Evolutionary conservation across 2,113 vertebrate genomes (phyloP).

Genomic region (Petromus typicus): DNA sequence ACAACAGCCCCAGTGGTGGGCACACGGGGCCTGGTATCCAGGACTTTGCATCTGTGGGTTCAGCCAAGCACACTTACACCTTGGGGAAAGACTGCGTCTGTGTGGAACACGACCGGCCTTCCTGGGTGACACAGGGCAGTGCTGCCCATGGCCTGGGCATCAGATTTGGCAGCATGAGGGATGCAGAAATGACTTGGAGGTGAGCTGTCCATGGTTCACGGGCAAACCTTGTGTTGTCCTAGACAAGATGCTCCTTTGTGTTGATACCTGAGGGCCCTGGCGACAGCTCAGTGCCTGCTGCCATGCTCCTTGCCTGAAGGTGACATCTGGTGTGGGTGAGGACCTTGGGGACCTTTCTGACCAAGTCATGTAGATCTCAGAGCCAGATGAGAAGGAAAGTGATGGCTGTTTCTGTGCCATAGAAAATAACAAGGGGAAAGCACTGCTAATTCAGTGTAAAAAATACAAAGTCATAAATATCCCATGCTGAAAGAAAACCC

Average conservation of each 20-base stretch:
- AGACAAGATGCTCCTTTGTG: neutral
- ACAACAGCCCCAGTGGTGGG: neutral
- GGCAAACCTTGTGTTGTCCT: accelerated
- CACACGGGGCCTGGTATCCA: no score
- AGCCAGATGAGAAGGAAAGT: neutral
- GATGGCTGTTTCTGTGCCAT: neutral
- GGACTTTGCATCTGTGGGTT: neutral
- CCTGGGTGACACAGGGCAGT: neutral
- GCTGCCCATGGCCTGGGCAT: neutral
- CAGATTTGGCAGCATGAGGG: neutral
- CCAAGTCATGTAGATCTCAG: neutral
- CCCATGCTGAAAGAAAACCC: constrained; percentile 59
- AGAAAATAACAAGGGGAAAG: neutral
- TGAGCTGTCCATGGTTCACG: neutral
- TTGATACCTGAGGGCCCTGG: neutral
- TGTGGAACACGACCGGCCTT: neutral
- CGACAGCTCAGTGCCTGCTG: neutral
- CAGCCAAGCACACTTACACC: neutral
- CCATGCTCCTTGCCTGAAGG: neutral
- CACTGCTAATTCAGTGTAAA: constrained; percentile 28
- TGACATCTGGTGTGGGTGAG: neutral
- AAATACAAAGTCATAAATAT: constrained; percentile 59
- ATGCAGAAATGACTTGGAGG: neutral
- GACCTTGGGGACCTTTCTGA: neutral
- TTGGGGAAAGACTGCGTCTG: neutral